Base-by-base conservation (phyloP, 2,113 vertebrate species). In the Choloepus hoffmanni region DNA sequence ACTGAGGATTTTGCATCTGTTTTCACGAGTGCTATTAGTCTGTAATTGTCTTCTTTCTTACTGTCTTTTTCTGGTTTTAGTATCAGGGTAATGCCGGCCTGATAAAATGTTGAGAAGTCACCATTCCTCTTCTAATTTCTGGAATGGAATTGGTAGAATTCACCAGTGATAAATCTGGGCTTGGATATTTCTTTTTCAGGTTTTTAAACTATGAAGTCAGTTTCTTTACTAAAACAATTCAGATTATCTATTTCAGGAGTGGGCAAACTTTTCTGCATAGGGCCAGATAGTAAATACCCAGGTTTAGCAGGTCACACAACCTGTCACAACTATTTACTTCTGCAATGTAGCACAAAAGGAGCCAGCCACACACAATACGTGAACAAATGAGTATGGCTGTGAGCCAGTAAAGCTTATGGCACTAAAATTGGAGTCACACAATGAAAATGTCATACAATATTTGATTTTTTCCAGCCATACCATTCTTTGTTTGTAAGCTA, bases 181-280 rank as follows among this genome's bases (percentile, higher is more conserved):
- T 60, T 95, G 8, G 28, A 73, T 45, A 45, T 40, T 40, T 48
- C 19, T 76, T 77, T 86, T 58, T 6, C 40, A 70, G 23, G 40
- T 78, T 90, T 50, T 50, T 50, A 50, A 5, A 62, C 67, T 58
- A 55, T 58, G 53, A 74, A 74, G 62, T 95, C 58, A 81, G 14
- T 76, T 83, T 63, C 58, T 94, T 94, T 74, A 62, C 26, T n/a
- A 94, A 77, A 11, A 77, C 30, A 58, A 12, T 90, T 85, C 62
- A 85, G 62, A 87, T 70, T 43, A 70, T 60, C 40, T 85, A 24
- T 89, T 74, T 92, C 68, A 89, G 88, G 50, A 77, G 28, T 89
- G 23, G 40, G 30, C 67, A 83, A 43, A 77, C 43, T 84, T 83
- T 76, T 89, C 78, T 43, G 24, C 73, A 67, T 88, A 68, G 24